Conservation (phyloP, 2,113 vertebrate species). For the Galbula dea region DNA sequence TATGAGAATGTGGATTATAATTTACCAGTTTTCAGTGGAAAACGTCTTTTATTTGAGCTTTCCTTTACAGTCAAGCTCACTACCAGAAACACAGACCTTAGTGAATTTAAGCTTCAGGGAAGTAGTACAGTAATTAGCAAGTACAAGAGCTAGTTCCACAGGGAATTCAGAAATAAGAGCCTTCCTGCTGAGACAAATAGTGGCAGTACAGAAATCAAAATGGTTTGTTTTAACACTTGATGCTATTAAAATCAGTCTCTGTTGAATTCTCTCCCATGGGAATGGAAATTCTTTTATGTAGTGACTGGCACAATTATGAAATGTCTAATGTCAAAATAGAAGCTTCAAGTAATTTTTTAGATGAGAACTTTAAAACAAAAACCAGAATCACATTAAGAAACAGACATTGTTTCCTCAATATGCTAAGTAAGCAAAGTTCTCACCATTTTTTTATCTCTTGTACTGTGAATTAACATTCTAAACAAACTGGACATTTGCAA, state of each 20-base stretch:
- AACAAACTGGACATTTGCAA: background rate
- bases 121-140: slow-evolving; percentile 51
- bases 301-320: slow-evolving; percentile 22
- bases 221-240: slow-evolving; percentile 35
- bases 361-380: background rate
- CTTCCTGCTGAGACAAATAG: slow-evolving; percentile 52
- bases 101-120: slow-evolving; percentile 45
- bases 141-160: slow-evolving; percentile 28
- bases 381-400: background rate
- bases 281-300: slow-evolving; percentile 14
- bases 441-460: background rate
- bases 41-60: background rate
- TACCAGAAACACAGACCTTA: slow-evolving; percentile 13
- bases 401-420: background rate
- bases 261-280: slow-evolving; percentile 29
- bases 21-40: background rate
- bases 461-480: background rate
- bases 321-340: slow-evolving; percentile 17
- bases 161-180: slow-evolving; percentile 50
- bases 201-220: slow-evolving; percentile 35
- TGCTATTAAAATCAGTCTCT: slow-evolving; percentile 35
- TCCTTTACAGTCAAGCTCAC: slow-evolving; percentile 10
- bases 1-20: background rate
- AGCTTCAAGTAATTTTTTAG: background rate
- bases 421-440: background rate